Evolutionary conservation across 2,113 vertebrate species (phyloP).

Genomic region (Otis tarda): DNA sequence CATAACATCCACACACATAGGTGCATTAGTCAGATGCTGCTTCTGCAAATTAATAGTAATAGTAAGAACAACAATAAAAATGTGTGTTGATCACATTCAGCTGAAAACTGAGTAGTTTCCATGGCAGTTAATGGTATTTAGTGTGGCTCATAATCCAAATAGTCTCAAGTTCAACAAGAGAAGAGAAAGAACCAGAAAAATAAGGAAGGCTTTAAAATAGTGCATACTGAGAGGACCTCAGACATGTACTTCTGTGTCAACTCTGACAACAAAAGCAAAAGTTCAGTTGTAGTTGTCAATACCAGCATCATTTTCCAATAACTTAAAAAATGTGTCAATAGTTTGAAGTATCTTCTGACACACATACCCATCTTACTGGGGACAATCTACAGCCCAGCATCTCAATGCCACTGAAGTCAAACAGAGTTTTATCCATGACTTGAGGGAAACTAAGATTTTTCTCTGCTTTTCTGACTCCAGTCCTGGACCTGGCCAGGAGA

Average conservation of each 20-base stretch:
- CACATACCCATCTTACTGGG: background rate
- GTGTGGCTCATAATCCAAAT: slow-evolving; percentile 34
- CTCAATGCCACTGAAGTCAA: rapidly evolving
- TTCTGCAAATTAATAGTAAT: background rate
- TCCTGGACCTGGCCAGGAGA: background rate
- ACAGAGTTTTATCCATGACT: background rate
- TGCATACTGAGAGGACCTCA: background rate
- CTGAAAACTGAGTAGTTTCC: slow-evolving; percentile 47
- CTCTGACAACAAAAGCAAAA: background rate
- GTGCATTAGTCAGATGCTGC: background rate
- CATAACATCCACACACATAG: background rate
- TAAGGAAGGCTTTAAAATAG: background rate
- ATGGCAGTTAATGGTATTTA: slow-evolving; percentile 66
- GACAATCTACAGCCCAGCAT: background rate
- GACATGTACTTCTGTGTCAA: background rate
- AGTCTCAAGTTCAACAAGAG: background rate
- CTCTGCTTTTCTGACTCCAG: background rate
- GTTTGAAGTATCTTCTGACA: background rate
- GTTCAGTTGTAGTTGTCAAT: background rate
- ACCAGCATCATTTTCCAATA: background rate
- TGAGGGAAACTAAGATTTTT: background rate
- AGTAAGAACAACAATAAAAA: background rate
- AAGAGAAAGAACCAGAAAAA: background rate
- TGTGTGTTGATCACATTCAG: slow-evolving; percentile 28
- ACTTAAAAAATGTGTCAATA: background rate